These are phyloP conservation scores for Argyrosomus regius DNA, from an alignment of 2,797 vertebrate species.

Conservation along the genomic window DNA sequence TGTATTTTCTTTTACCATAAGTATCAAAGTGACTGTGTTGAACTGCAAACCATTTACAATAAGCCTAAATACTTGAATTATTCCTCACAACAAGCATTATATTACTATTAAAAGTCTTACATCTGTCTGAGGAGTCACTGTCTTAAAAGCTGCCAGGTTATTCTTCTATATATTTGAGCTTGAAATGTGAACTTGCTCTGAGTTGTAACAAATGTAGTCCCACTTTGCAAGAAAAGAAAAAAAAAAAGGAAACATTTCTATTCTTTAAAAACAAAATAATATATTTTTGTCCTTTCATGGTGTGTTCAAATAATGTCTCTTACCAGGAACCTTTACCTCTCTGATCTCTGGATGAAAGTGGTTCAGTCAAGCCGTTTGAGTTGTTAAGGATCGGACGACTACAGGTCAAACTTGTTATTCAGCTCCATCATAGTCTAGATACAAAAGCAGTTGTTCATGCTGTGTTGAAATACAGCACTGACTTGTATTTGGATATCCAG, in stretches of 20 bases:
- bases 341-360: conserved; percentile 18
- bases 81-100: not conserved
- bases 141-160: not conserved
- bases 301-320: conserved; percentile 33
- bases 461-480: conserved; percentile 9
- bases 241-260: not conserved
- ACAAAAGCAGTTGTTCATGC: conserved; percentile 17
- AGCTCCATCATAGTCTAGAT: not conserved
- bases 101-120: not conserved
- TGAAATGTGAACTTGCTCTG: not conserved
- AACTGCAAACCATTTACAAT: not conserved
- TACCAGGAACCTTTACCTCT: conserved; percentile 47
- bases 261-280: not conserved
- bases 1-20: not conserved
- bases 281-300: not conserved
- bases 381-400: not conserved
- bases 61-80: not conserved
- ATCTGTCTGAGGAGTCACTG: conserved; percentile 6
- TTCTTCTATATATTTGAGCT: not conserved
- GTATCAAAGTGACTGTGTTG: not conserved
- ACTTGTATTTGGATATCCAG: conserved; percentile 56
- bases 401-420: not conserved
- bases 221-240: not conserved
- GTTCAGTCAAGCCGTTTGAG: not conserved
- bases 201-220: not conserved